Percentiles rank a stretch among this genome's conserved stretches.
phyloP scores from a whole-genome alignment of 1,140 invertebrate genomes.

The Lucilia cuprina region DNA sequence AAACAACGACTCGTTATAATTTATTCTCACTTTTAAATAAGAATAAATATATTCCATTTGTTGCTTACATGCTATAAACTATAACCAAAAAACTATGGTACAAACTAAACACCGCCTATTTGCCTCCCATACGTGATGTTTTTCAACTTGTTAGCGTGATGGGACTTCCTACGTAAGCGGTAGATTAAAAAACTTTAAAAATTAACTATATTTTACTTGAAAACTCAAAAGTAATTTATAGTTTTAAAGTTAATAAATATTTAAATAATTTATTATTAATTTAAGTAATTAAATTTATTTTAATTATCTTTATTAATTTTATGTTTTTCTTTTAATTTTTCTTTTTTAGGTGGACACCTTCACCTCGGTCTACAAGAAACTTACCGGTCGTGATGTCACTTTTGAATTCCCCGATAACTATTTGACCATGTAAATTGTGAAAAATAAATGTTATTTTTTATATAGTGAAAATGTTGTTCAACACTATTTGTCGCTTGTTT shows the following conservation, averaged over 20 bases:
- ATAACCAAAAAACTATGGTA: too few species aligned
- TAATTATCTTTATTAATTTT: constrained; percentile 16
- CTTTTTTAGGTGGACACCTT: constrained; percentile 94
- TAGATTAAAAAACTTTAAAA: constrained; percentile 44
- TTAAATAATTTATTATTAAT: neutral
- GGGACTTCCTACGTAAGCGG: constrained; percentile 57
- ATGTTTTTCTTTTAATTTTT: constrained; percentile 54
- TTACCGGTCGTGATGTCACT: constrained; percentile 97
- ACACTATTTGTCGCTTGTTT: neutral
- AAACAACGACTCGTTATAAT: constrained; percentile 40
- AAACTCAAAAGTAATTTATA: neutral
- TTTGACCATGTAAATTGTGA: constrained; percentile 73
- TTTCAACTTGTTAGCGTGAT: constrained; percentile 42
- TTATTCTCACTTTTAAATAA: constrained; percentile 11
- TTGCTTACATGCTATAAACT: constrained; percentile 23
- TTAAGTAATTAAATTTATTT: neutral
- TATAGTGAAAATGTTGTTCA: constrained; percentile 23
- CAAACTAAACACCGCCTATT: constrained; percentile 14
- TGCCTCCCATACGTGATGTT: constrained; percentile 15
- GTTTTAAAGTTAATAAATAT: neutral
- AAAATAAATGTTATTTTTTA: neutral
- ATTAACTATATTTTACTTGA: neutral
- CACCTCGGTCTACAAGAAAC: constrained; percentile 96
- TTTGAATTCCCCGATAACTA: constrained; percentile 99
- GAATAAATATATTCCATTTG: constrained; percentile 32